Base-by-base conservation (phyloP, 2,113 vertebrate genomes). In the Pavo muticus region DNA sequence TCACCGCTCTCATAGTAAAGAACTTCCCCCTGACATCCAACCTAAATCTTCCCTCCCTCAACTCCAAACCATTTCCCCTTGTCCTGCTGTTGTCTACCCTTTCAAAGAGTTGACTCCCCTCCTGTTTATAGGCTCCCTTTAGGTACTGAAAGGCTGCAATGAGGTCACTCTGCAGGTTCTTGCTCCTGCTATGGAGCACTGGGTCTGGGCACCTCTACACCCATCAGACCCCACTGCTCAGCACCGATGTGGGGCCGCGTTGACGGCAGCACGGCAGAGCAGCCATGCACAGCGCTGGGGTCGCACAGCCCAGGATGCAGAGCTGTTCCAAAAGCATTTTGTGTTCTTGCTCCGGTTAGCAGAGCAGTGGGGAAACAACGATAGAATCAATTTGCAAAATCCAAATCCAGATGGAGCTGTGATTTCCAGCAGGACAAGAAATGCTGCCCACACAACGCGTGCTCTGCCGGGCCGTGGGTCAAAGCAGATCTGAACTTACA, bases 241-340 rank as follows among this genome's bases (percentile, higher is more conserved):
- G 18, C 25, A 4, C 2, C 0, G 3, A 3, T 3, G 11, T 24
- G 74, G 56, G 35, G 1, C 1, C 17, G 61, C 60, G 17, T 3
- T 1, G 9, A 27, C 11, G 23, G 2, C 18, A 56, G 61, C 50
- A 3, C 63, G 13, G 59, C 5, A 2, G 3, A 15, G 1, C 21
- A 65, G 2, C 5, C 48, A 13, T 6, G 37, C 29, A 19, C 30
- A 10, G 5, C 50, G 37, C 37, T 2, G 4, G 71, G 16, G 16
- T 3, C 32, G 0, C 1, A 7, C 45, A 9, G 19, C 73, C 70
- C 25, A 3, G 30, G 24, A 50, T 13, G 10, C 60, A 9, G 4
- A 12, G 10, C 0, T 5, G 7, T 14, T 68, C 9, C 60, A 5
- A 50, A 87, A 8, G 0, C 24, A 1, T 50, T 78, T 63, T 35